Evolutionary conservation across 2,113 vertebrate species (phyloP).

Genomic region (Pelobates fuscus): DNA sequence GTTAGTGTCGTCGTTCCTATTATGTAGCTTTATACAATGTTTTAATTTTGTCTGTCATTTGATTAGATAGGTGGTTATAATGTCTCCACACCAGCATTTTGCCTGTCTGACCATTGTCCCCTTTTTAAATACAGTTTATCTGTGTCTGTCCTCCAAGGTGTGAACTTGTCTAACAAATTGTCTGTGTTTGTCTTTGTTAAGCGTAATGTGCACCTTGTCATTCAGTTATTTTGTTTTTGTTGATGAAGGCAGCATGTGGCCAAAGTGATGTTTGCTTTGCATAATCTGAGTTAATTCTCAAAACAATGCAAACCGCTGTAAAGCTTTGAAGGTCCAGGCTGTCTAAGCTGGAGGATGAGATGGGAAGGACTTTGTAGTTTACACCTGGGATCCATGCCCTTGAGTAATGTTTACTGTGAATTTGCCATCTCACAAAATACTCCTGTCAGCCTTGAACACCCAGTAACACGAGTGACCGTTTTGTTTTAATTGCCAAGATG

Average conservation of each 20-base stretch:
- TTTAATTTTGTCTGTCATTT: too few relatives aligned
- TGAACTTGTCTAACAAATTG: neutral
- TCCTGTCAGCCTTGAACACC: too few relatives aligned
- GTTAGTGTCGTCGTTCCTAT: too few relatives aligned
- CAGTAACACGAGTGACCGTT: too few relatives aligned
- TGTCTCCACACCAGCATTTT: too few relatives aligned
- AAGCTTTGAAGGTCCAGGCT: neutral
- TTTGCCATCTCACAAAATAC: neutral
- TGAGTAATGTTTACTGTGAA: conserved; percentile 30
- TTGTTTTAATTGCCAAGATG: too few relatives aligned
- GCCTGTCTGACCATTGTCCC: too few relatives aligned
- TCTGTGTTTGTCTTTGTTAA: conserved; percentile 18
- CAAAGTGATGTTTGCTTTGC: neutral
- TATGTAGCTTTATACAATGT: too few relatives aligned
- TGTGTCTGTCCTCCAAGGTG: neutral
- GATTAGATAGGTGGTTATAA: too few relatives aligned
- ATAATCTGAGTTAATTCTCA: neutral
- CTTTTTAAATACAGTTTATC: too few relatives aligned
- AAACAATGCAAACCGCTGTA: neutral
- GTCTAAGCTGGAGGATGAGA: too few relatives aligned
- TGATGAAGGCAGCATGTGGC: conserved; percentile 23
- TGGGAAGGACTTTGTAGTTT: neutral
- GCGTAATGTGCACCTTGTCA: neutral
- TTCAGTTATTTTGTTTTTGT: neutral
- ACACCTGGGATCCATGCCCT: conserved; percentile 22